phyloP scores from a whole-genome alignment of 2,797 vertebrate species.

The Hapalemur alaotrensis region DNA sequence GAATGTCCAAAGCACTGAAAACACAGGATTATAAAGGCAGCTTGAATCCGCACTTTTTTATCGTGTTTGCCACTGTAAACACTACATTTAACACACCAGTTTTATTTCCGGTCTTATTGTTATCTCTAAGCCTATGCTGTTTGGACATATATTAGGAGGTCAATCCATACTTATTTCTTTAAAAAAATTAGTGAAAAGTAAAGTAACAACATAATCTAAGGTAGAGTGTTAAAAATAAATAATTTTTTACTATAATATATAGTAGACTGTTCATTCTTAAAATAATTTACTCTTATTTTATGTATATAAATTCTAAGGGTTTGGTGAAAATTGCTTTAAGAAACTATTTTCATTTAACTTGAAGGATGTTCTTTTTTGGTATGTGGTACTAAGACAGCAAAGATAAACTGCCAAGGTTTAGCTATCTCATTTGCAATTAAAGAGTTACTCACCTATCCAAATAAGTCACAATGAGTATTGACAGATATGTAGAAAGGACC shows the following conservation, averaged over 20 bases:
- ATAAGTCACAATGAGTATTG: neutral
- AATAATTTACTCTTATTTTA: neutral
- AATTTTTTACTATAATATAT: neutral
- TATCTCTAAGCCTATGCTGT: neutral
- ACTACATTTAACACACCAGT: neutral
- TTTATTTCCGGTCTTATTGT: slow-evolving; percentile 11
- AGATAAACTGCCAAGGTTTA: neutral
- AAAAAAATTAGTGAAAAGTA: neutral
- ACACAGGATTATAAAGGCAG: slow-evolving; percentile 15
- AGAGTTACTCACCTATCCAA: neutral
- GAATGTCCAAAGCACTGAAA: slow-evolving; percentile 27
- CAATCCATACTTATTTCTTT: neutral
- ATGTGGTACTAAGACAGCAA: neutral
- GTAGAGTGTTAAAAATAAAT: neutral
- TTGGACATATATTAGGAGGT: neutral
- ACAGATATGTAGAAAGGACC: neutral
- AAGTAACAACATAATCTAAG: neutral
- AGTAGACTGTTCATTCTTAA: neutral
- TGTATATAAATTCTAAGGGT: neutral
- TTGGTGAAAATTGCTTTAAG: neutral
- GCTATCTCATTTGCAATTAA: neutral
- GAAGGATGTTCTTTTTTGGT: neutral
- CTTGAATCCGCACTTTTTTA: slow-evolving; percentile 1
- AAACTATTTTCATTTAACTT: slow-evolving; percentile 15
- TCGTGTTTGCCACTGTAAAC: neutral